A percentile compares a stretch with the other conserved stretches of the same genome.
phyloP scores from a whole-genome alignment of 1,140 invertebrate species.

The Drosophila yakuba region DNA sequence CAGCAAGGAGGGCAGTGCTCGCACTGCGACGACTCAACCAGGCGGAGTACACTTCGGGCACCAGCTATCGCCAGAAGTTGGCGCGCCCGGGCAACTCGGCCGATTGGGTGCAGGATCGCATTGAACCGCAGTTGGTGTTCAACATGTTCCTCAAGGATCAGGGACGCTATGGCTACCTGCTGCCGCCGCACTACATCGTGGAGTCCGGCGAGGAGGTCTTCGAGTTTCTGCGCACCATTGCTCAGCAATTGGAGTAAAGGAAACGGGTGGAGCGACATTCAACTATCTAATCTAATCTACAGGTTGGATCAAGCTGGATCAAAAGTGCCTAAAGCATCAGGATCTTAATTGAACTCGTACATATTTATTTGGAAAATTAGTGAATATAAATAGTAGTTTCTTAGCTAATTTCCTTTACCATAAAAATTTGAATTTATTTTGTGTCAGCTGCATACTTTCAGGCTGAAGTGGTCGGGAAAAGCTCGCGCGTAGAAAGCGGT shows the following conservation, averaged over 20 bases:
- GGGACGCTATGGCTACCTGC: slow-evolving; percentile 91
- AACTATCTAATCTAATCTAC: background rate
- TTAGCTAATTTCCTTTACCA: background rate
- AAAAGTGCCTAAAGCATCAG: no score
- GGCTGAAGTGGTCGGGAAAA: slow-evolving; percentile 12
- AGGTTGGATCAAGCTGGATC: no score
- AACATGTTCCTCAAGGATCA: slow-evolving; percentile 93
- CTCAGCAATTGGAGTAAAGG: slow-evolving; percentile 73
- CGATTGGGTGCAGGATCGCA: slow-evolving; percentile 89
- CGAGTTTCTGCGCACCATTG: slow-evolving; percentile 90
- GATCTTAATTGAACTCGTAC: no score
- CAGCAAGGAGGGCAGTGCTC: slow-evolving; percentile 61
- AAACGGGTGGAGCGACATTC: background rate
- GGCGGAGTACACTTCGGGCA: slow-evolving; percentile 76
- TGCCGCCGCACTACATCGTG: slow-evolving; percentile 91
- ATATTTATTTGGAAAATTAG: background rate
- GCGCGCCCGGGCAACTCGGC: slow-evolving; percentile 86
- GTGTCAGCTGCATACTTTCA: slow-evolving; percentile 22
- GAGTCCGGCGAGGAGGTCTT: slow-evolving; percentile 92
- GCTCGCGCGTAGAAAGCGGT: slow-evolving; percentile 4
- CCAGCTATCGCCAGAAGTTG: slow-evolving; percentile 74
- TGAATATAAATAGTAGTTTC: background rate
- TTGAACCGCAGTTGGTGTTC: slow-evolving; percentile 90
- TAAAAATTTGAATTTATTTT: no score
- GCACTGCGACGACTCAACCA: slow-evolving; percentile 71